phyloP scores from a whole-genome alignment of 1,140 invertebrate species.

The Euura lappo region DNA sequence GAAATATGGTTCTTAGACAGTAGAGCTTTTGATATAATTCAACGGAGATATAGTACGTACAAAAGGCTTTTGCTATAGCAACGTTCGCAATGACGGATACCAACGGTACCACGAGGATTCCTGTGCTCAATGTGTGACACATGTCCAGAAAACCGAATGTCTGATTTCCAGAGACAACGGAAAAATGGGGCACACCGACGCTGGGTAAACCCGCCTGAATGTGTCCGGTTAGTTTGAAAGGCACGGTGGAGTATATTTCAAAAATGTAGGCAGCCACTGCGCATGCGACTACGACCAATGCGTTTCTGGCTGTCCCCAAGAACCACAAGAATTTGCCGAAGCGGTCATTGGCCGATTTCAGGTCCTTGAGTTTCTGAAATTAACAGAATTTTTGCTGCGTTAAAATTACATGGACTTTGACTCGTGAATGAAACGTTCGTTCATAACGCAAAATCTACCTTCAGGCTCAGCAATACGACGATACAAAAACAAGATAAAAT shows the following conservation, averaged over 20 bases:
- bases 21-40: neutral
- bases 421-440: slow-evolving; percentile 3
- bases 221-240: slow-evolving; percentile 60
- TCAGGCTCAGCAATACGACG: slow-evolving; percentile 65
- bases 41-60: slow-evolving; percentile 54
- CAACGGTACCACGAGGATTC: slow-evolving; percentile 71
- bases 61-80: slow-evolving; percentile 79
- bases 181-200: slow-evolving; percentile 61
- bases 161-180: slow-evolving; percentile 54
- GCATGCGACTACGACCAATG: slow-evolving; percentile 75
- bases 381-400: slow-evolving; percentile 1
- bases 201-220: slow-evolving; percentile 66
- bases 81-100: slow-evolving; percentile 77
- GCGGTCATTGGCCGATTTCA: slow-evolving; percentile 53
- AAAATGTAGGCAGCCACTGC: slow-evolving; percentile 66
- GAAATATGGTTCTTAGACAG: no score
- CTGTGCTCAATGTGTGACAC: slow-evolving; percentile 65
- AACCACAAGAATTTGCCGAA: slow-evolving; percentile 68
- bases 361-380: slow-evolving; percentile 61
- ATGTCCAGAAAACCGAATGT: slow-evolving; percentile 63
- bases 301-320: slow-evolving; percentile 75
- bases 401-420: slow-evolving; percentile 10
- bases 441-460: slow-evolving; percentile 58
- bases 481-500: slow-evolving; percentile 70
- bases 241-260: slow-evolving; percentile 43